Base-by-base conservation (phyloP, 2,113 vertebrate genomes). In the Tetrao urogallus region DNA sequence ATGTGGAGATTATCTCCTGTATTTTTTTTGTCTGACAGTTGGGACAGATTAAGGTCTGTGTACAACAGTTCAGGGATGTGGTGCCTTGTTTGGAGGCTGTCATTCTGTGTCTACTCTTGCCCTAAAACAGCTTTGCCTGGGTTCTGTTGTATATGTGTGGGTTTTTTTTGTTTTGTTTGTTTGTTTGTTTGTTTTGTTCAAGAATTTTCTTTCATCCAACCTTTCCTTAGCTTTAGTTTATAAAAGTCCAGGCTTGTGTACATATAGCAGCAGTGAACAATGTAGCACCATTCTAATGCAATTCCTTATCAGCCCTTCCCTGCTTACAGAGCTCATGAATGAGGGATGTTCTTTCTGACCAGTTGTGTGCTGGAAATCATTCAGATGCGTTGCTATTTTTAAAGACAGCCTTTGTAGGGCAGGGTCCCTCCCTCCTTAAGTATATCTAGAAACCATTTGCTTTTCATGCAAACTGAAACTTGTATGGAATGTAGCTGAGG, bases 361-460 rank as follows among this genome's bases (percentile, higher is more conserved):
- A 82, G 57, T 45, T 90, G 61, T 65, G 24, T 69, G 17, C 76
- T 88, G 76, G 57, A 92, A 86, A 72, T 93, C 43, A 28, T 74
- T 94, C 70, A 67, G 61, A 78, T 80, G 13, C 28, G 30, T 97
- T 90, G 61, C 93, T 93, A 8, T 83, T 93, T 96, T 86, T 89
- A 57, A 93, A 88, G 50, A 60, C 71, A 77, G 14, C 38, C 89
- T 91, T 58, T 72, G 45, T 65, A 75, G 52, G 40, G 34, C 47
- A 72, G 72, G 78, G 30, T 81, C 43, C 80, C 17, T 92, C 27
- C 17, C 19, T 65, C 57, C 40, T 84, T 82, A 20, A 22, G 21
- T 36, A 5, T 64, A 38, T 88, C 67, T 83, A 77, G 30, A 88
- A 94, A 75, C 47, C 42, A 47, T 77, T 87, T 90, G 22, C 74